phyloP scores from a whole-genome alignment of 2,113 vertebrate species.

The Morone saxatilis region DNA sequence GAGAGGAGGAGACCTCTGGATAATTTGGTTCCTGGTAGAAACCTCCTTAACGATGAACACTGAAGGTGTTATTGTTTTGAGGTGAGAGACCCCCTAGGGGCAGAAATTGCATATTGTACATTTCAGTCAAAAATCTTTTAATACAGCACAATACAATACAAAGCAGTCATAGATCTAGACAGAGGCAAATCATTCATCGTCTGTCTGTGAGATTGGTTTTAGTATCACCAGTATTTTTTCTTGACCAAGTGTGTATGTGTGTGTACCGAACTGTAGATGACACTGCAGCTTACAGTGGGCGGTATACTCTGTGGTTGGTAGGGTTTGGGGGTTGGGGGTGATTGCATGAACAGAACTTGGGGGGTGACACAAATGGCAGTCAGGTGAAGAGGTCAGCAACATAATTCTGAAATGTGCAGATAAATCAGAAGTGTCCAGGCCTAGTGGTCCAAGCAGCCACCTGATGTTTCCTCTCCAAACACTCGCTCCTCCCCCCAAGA shows the following conservation, averaged over 20 bases:
- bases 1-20: too few relatives aligned
- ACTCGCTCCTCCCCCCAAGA: conserved; percentile 46
- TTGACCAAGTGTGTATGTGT: conserved; percentile 23
- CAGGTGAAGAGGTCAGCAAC: conserved; percentile 83
- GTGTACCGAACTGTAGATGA: conserved; percentile 70
- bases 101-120: too few relatives aligned
- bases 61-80: too few relatives aligned
- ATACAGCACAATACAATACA: neutral
- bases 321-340: conserved; percentile 49
- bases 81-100: too few relatives aligned
- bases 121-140: neutral
- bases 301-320: conserved; percentile 54
- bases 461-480: conserved; percentile 83
- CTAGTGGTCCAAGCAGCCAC: conserved; percentile 68
- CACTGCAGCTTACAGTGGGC: conserved; percentile 60
- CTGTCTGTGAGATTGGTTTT: neutral
- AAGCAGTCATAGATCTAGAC: neutral
- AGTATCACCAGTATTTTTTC: neutral
- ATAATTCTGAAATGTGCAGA: conserved; percentile 84
- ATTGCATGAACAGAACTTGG: conserved; percentile 80
- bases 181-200: neutral
- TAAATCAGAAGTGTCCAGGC: conserved; percentile 81
- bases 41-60: too few relatives aligned
- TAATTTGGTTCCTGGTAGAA: too few relatives aligned
- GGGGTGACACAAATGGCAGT: conserved; percentile 84